Percentiles rank a stretch among this genome's conserved stretches.
Conservation (phyloP, 1,140 invertebrate species). For the Ylistrum balloti region DNA sequence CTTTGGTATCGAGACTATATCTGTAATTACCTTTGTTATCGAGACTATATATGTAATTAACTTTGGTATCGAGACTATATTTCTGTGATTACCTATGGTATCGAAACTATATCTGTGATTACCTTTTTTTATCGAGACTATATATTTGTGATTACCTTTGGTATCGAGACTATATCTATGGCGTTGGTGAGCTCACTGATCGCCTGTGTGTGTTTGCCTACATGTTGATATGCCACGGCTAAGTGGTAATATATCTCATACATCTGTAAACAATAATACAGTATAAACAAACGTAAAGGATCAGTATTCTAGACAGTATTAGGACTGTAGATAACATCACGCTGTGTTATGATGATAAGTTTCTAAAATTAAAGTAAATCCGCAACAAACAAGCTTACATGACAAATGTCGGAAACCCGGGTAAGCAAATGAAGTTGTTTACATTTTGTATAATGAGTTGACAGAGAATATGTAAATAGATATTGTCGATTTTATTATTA, state of each 20-base stretch:
- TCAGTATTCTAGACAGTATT: too few relatives aligned
- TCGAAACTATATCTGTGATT: not conserved
- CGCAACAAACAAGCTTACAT: too few relatives aligned
- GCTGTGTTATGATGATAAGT: too few relatives aligned
- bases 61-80: not conserved
- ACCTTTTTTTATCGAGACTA: not conserved
- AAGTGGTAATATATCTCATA: slow-evolving; percentile 75
- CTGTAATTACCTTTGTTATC: not conserved
- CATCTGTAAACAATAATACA: slow-evolving; percentile 58
- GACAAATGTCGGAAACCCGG: too few relatives aligned
- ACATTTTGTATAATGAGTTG: not conserved
- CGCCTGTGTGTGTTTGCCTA: slow-evolving; percentile 69
- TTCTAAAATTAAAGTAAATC: too few relatives aligned
- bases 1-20: not conserved
- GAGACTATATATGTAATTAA: not conserved
- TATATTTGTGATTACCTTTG: slow-evolving; percentile 68
- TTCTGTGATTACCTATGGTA: not conserved
- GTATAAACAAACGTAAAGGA: too few relatives aligned
- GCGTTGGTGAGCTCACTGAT: slow-evolving; percentile 69
- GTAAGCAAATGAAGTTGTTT: not conserved
- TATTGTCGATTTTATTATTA: not conserved
- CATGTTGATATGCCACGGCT: slow-evolving; percentile 73
- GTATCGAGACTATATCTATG: slow-evolving; percentile 69
- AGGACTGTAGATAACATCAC: too few relatives aligned
- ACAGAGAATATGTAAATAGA: not conserved